Evolutionary conservation across 2,797 vertebrate species (phyloP).

Genomic region (Morelia viridis): DNA sequence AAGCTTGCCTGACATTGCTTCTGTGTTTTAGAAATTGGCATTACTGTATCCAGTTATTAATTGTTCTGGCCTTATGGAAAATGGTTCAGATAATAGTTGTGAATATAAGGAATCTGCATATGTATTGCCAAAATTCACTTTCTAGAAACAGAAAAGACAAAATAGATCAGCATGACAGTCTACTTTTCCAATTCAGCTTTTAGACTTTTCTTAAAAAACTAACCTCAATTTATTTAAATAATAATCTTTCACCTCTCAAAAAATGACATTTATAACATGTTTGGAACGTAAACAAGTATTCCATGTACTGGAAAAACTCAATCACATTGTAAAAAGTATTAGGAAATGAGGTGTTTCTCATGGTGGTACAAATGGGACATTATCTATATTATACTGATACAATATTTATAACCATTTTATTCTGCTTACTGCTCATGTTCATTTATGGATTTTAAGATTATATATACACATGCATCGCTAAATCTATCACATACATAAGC

Average conservation of each 20-base stretch:
- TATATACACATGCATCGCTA: slow-evolving; percentile 2
- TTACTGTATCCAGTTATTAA: not conserved
- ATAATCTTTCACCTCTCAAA: not conserved
- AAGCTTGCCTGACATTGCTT: not conserved
- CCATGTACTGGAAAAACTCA: not conserved
- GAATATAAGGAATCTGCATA: not conserved
- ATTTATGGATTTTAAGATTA: slow-evolving; percentile 10
- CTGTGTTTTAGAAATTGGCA: not conserved
- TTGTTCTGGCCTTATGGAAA: not conserved
- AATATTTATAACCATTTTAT: not conserved
- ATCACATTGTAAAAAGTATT: not conserved
- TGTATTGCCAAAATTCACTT: not conserved
- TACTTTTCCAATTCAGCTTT: not conserved
- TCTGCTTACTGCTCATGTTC: not conserved
- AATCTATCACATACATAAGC: slow-evolving; percentile 2
- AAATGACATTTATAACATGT: not conserved
- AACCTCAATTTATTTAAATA: not conserved
- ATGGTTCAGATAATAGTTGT: not conserved
- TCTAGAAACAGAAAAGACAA: not conserved
- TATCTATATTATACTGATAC: not conserved
- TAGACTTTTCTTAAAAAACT: not conserved
- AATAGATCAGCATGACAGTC: not conserved
- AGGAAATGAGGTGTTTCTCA: not conserved
- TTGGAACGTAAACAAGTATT: not conserved
- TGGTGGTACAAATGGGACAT: not conserved